phyloP scores from a whole-genome alignment of 2,113 vertebrate genomes.

The Cyprinus carpio region DNA sequence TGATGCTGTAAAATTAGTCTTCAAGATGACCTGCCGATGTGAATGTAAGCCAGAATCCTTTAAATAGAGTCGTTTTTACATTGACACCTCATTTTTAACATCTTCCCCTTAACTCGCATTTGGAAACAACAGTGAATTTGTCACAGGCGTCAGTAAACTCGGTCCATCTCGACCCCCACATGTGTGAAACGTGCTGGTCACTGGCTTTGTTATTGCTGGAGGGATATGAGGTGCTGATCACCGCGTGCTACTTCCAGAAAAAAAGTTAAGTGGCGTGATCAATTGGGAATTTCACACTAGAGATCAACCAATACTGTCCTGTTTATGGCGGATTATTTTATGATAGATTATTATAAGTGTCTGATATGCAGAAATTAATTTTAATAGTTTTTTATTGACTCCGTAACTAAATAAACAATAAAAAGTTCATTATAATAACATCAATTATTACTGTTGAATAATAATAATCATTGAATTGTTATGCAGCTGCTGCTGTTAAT shows the following conservation, averaged over 20 bases:
- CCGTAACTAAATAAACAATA: neutral
- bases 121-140: neutral
- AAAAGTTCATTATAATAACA: neutral
- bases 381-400: neutral
- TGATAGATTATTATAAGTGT: neutral
- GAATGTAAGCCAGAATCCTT: neutral
- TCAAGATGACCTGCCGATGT: neutral
- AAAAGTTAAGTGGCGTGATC: slow-evolving; percentile 59
- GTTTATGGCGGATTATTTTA: neutral
- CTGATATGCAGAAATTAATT: neutral
- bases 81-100: neutral
- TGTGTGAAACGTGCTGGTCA: slow-evolving; percentile 64
- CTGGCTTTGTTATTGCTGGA: slow-evolving; percentile 73
- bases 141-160: slow-evolving; percentile 63
- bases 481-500: neutral
- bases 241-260: slow-evolving; percentile 60
- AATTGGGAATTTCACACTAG: neutral
- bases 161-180: slow-evolving; percentile 68
- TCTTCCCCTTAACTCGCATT: neutral
- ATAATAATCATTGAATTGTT: neutral
- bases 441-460: neutral
- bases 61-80: neutral
- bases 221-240: slow-evolving; percentile 61
- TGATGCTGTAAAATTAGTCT: neutral
- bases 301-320: neutral